Base-by-base conservation (phyloP, 2,888 invertebrate species). In the Halictus ligatus region DNA sequence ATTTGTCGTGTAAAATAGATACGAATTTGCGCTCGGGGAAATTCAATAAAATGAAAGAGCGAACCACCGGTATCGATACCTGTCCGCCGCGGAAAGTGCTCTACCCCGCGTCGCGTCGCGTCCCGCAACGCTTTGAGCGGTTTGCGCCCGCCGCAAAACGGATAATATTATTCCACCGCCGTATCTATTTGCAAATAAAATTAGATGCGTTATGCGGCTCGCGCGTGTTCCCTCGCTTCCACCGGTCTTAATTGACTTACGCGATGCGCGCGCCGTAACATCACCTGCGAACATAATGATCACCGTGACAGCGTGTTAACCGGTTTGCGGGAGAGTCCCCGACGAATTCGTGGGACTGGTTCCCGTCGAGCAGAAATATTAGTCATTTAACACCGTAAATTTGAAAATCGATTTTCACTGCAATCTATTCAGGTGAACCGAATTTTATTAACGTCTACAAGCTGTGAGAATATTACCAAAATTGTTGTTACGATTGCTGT, bases 1-100 rank as follows among this genome's bases (percentile, higher is more conserved):
- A 80, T 87, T 87, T 83, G 83, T 78, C 87, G 75, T 86, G 78
- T 75, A 80, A 83, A 86, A 85, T 85, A 78, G 78, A 86, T 50
- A 83, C 80, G 75, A 79, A 78, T 85, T 85, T 72, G 79, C 80
- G 71, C 74, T n/a, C 48, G 71, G 21, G 10, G 77, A 80, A 80
- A 84, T 73, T 81, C 69, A 48, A 69, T 80, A 76, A 78, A 78
- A 78, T 48, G 54, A 77, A 77, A 75, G 75, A 79, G 67, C 29
- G 76, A 40, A 77, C 73, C 25, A 8, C 29, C n/a, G 35, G 73
- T 76, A 64, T 76, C 76, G 81, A 81, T 73, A 67, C 15, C 48
- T 43, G 29, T 15, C n/a, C 25, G 48, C 48, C 7, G 48, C 18
- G 67, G n/a, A n/a, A 67, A 35, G 54, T 29, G 35, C 25, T 50